These are phyloP conservation scores for Ochlodes sylvanus DNA, from an alignment of 2,888 invertebrate genomes.

Conservation along the genomic window DNA sequence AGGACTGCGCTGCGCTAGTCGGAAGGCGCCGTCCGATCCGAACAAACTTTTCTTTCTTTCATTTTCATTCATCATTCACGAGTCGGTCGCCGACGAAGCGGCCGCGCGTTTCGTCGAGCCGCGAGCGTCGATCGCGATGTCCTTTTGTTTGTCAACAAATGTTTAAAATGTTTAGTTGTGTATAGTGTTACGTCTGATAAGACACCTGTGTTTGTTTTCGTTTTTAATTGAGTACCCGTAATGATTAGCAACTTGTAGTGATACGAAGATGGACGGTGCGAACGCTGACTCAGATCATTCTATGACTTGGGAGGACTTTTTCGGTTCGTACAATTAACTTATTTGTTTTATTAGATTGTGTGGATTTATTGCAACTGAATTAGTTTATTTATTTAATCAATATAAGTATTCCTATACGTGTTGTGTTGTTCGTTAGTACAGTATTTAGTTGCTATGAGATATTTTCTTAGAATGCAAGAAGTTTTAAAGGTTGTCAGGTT, in stretches of 20 bases:
- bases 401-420: too few relatives aligned
- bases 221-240: slow-evolving; percentile 36
- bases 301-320: slow-evolving; percentile 90
- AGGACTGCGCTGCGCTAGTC: slow-evolving; percentile 22
- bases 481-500: slow-evolving; percentile 38
- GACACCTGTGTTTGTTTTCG: slow-evolving; percentile 29
- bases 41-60: slow-evolving; percentile 62
- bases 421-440: too few relatives aligned
- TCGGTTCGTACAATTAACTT: slow-evolving; percentile 79
- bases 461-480: slow-evolving; percentile 26
- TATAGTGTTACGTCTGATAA: slow-evolving; percentile 38
- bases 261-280: slow-evolving; percentile 79
- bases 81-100: slow-evolving; percentile 54
- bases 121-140: slow-evolving; percentile 60
- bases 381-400: background rate
- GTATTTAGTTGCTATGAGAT: background rate
- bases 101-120: slow-evolving; percentile 52
- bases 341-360: background rate
- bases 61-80: slow-evolving; percentile 68
- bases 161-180: slow-evolving; percentile 44
- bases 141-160: slow-evolving; percentile 76
- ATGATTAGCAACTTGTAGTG: slow-evolving; percentile 59
- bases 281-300: slow-evolving; percentile 88
- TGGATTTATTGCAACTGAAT: background rate
- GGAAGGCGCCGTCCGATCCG: slow-evolving; percentile 12